Base-by-base conservation (phyloP, 2,113 vertebrate species). In the Crotalus tigris region DNA sequence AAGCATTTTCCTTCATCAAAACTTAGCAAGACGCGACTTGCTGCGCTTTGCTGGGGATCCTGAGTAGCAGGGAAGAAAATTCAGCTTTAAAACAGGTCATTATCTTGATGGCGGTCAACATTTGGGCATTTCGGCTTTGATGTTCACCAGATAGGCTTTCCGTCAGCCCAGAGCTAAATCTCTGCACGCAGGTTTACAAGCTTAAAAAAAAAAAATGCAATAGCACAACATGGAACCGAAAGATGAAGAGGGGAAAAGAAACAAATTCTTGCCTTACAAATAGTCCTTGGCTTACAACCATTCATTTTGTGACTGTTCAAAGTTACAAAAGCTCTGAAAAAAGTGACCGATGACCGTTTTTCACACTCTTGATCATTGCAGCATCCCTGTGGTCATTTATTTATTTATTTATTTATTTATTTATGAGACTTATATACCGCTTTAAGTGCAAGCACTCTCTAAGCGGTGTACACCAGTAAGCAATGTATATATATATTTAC, bases 1-100 rank as follows among this genome's bases (percentile, higher is more conserved):
- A 98, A 98, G 97, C 97, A 90, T 94, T 94, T 51, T 95, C 97
- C 96, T 97, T 96, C 97, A 97, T 97, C 96, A 96, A 95, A 96
- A 97, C 11, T 26, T 94, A 1, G 57, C 92, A 94, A 55, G 93
- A 96, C 92, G 95, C 93, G 95, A 95, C 96, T 96, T 94, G 61
- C 54, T 90, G 54, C 58, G 75, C 95, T 6, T 7, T 39, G 95
- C 95, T 33, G 89, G 26, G 69, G 33, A 11, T 95, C 96, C 93
- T 93, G 97, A 96, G 95, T 19, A 53, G 94, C 49, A 19, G 54
- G 2, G 54, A 11, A 92, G 87, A 92, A 93, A 44, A 97, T 96
- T 94, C 96, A 98, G 96, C 29, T 54, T 95, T 98, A 98, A 98
- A 97, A 88, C 33, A 75, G 7, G 17, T 15, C 17, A 3, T 81